These are phyloP conservation scores for Zhuqinia jingwanae DNA, from an alignment of 2,888 invertebrate genomes.

Conservation along the genomic window DNA sequence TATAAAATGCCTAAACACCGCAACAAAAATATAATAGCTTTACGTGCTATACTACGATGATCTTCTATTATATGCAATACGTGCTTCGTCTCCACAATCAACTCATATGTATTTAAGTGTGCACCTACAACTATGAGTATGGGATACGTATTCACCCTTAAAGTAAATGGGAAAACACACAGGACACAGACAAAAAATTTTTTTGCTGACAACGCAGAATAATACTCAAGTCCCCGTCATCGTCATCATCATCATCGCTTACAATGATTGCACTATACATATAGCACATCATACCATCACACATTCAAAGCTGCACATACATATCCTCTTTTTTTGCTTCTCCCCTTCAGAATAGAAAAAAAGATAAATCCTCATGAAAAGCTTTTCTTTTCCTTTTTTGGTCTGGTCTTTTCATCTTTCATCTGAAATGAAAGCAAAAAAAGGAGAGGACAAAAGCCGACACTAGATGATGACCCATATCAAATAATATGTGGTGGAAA, in stretches of 20 bases:
- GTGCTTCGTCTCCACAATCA: constrained; percentile 41
- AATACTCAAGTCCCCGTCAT: too few species aligned
- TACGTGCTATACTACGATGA: constrained; percentile 27
- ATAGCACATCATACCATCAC: constrained; percentile 10
- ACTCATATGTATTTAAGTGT: background rate
- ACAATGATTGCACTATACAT: background rate
- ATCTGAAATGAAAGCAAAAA: constrained; percentile 5
- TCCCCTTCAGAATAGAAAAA: constrained; percentile 9
- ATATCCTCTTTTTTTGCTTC: constrained; percentile 28
- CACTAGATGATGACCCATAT: constrained; percentile 52
- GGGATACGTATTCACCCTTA: constrained; percentile 9
- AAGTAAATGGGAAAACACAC: constrained; percentile 32
- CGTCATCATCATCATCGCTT: constrained; percentile 1
- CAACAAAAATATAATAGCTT: too few species aligned
- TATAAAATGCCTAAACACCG: too few species aligned
- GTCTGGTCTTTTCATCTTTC: background rate
- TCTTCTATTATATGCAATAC: constrained; percentile 24
- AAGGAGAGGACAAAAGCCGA: constrained; percentile 49
- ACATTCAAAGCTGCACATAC: constrained; percentile 35
- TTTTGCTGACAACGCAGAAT: constrained; percentile 51
- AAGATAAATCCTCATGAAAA: constrained; percentile 33
- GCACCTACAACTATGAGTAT: background rate
- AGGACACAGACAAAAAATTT: constrained; percentile 18
- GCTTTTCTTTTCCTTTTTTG: background rate
- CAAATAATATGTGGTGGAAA: constrained; percentile 46